Percentiles rank a stretch among this genome's conserved stretches.
phyloP scores from a whole-genome alignment of 2,113 vertebrate species.

The Forbesichthys agassizii region DNA sequence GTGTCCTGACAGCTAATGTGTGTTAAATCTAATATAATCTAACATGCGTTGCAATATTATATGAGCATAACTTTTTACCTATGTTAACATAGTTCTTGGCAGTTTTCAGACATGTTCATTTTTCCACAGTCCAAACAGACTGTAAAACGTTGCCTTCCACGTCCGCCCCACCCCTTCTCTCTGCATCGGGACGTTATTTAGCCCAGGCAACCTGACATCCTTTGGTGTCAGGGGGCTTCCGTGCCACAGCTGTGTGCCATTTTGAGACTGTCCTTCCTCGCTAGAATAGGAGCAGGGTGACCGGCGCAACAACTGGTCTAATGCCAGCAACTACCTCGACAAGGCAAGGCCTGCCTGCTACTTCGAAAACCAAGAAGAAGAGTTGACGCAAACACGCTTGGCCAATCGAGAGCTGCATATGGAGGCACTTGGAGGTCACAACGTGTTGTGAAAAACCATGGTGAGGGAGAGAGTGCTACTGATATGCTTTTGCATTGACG shows the following conservation, averaged over 20 bases:
- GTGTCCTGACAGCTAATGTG: no score
- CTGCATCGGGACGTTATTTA: conserved; percentile 40
- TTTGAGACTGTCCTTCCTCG: conserved; percentile 40
- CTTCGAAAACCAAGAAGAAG: conserved; percentile 31
- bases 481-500: conserved; percentile 11
- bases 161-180: conserved; percentile 43
- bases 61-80: background rate
- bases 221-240: conserved; percentile 24
- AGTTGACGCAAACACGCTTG: conserved; percentile 21
- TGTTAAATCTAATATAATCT: no score
- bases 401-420: conserved; percentile 60
- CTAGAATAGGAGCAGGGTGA: conserved; percentile 39
- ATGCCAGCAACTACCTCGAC: conserved; percentile 35
- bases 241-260: conserved; percentile 39
- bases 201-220: conserved; percentile 29
- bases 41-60: no score
- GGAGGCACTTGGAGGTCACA: conserved; percentile 24
- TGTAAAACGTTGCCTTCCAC: conserved; percentile 42
- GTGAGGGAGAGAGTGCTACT: background rate
- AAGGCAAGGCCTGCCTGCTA: conserved; percentile 30
- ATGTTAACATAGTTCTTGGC: conserved; percentile 48
- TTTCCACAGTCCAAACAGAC: conserved; percentile 20
- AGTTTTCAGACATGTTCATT: conserved; percentile 37
- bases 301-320: conserved; percentile 49
- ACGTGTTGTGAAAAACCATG: conserved; percentile 22